These are phyloP conservation scores for Bombus waltoni DNA, from an alignment of 1,140 invertebrate genomes.

Conservation along the genomic window DNA sequence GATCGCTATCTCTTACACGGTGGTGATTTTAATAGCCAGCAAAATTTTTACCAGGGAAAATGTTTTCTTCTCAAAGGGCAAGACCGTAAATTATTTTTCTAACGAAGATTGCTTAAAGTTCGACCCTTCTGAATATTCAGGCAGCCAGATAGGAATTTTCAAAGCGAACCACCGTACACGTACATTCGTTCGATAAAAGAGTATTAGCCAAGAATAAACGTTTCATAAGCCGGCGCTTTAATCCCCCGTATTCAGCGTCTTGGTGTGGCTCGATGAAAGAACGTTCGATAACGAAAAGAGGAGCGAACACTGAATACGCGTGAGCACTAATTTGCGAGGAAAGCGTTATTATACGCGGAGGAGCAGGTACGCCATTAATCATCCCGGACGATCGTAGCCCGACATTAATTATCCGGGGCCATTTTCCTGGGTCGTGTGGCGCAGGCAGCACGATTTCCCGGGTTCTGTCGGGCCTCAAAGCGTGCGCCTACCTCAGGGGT, in stretches of 20 bases:
- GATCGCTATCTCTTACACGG: not conserved
- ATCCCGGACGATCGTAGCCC: slow-evolving; percentile 72
- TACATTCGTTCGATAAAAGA: not conserved
- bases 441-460: slow-evolving; percentile 65
- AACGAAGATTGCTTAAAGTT: not conserved
- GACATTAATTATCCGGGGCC: slow-evolving; percentile 79
- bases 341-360: slow-evolving; percentile 74
- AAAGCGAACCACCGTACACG: not conserved
- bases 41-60: not conserved
- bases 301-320: slow-evolving; percentile 59
- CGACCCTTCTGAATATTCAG: not conserved
- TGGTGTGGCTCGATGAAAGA: slow-evolving; percentile 43
- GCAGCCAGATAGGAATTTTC: not conserved
- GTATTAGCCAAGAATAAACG: slow-evolving; percentile 16
- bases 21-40: not conserved
- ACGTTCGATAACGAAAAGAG: slow-evolving; percentile 61
- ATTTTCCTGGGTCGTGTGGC: slow-evolving; percentile 72
- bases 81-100: slow-evolving; percentile 11
- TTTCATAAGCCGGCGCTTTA: slow-evolving; percentile 8
- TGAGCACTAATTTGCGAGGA: slow-evolving; percentile 75
- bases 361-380: slow-evolving; percentile 71
- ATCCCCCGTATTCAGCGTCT: slow-evolving; percentile 28
- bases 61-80: not conserved
- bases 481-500: slow-evolving; percentile 61
- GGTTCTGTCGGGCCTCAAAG: slow-evolving; percentile 61